Conservation (phyloP, 37 sponge, comb jelly and placozoan genomes). For the Cladorhizidae sp. region DNA sequence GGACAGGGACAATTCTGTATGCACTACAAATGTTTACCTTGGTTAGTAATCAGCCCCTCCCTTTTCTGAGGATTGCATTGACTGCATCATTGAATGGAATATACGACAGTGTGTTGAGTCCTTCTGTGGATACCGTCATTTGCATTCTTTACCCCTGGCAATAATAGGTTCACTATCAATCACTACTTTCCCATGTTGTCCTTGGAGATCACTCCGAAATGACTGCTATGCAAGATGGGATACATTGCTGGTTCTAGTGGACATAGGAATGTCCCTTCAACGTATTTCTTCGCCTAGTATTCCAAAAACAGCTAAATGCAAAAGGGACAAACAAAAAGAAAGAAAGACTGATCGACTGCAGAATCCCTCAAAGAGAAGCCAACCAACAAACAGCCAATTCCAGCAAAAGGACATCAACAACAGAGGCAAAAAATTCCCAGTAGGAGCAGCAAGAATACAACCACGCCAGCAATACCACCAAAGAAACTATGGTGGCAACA, state of each 20-base stretch:
- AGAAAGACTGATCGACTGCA: too few species aligned
- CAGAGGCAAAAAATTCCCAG: too few species aligned
- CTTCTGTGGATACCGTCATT: slow-evolving; percentile 14
- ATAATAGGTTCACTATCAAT: slow-evolving; percentile 10
- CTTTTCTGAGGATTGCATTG: background rate
- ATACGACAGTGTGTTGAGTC: slow-evolving; percentile 23
- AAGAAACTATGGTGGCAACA: too few species aligned
- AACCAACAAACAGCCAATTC: too few species aligned
- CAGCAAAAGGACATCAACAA: too few species aligned
- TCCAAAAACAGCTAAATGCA: too few species aligned
- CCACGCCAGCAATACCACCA: too few species aligned
- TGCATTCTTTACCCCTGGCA: slow-evolving; percentile 15
- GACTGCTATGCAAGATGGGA: background rate
- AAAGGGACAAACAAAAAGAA: too few species aligned
- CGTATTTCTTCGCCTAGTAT: background rate
- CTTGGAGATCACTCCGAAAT: background rate
- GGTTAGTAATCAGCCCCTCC: slow-evolving; percentile 14
- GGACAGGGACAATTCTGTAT: slow-evolving; percentile 40
- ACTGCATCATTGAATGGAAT: slow-evolving; percentile 25
- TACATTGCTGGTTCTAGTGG: background rate
- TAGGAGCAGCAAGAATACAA: too few species aligned
- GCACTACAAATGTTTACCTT: slow-evolving; percentile 36
- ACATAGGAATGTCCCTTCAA: background rate
- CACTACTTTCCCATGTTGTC: slow-evolving; percentile 13
- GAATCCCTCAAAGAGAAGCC: too few species aligned